Conservation (phyloP, 2,113 vertebrate genomes). For the Takifugu flavidus region DNA sequence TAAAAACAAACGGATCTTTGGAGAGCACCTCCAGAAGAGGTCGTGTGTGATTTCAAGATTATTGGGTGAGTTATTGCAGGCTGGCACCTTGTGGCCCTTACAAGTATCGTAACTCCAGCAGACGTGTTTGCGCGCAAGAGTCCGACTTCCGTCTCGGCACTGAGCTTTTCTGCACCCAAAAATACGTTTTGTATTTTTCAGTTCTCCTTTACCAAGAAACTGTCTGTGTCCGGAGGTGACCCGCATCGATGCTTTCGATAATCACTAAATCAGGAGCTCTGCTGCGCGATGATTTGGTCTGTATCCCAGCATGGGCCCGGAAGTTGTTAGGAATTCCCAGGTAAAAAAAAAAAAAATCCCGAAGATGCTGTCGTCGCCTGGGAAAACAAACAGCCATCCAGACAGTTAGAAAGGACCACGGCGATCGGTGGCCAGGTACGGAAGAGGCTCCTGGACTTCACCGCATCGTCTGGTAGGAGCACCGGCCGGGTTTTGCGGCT, state of each 20-base stretch:
- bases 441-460: slow-evolving; percentile 28
- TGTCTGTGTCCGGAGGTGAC: slow-evolving; percentile 17
- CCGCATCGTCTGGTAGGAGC: slow-evolving; percentile 34
- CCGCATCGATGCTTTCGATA: slow-evolving; percentile 74
- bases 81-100: too few relatives aligned
- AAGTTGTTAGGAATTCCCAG: slow-evolving; percentile 80
- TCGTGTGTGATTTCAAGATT: too few relatives aligned
- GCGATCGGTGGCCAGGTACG: slow-evolving; percentile 70
- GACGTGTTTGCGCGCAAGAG: background rate
- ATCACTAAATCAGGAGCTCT: slow-evolving; percentile 62
- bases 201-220: too few relatives aligned
- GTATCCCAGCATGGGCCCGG: slow-evolving; percentile 79
- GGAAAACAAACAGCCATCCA: slow-evolving; percentile 77
- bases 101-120: background rate
- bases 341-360: slow-evolving; percentile 73
- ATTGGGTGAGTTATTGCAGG: too few relatives aligned
- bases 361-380: slow-evolving; percentile 80
- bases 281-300: slow-evolving; percentile 67
- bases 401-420: slow-evolving; percentile 63
- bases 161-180: background rate
- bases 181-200: background rate
- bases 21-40: too few relatives aligned
- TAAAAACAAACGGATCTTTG: too few relatives aligned
- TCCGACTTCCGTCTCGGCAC: background rate
- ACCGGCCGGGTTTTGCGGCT: slow-evolving; percentile 29